phyloP scores from a whole-genome alignment of 2,888 invertebrate genomes.

The Lithosia quadra region DNA sequence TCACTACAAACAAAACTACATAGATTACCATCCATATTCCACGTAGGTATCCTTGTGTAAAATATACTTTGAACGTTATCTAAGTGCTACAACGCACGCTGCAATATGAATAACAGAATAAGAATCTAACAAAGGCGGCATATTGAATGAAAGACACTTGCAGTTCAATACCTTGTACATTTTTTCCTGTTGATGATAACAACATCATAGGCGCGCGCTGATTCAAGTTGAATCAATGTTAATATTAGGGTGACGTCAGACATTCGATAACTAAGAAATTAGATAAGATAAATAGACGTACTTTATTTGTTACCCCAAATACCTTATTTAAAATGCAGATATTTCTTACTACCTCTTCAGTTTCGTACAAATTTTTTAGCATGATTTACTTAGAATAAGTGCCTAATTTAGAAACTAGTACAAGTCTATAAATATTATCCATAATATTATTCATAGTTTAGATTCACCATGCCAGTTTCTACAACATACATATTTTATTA shows the following conservation, averaged over 20 bases:
- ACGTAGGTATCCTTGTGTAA: conserved; percentile 27
- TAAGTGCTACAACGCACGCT: conserved; percentile 20
- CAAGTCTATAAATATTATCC: too few relatives aligned
- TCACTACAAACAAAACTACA: not conserved
- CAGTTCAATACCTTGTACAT: conserved; percentile 42
- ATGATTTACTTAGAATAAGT: not conserved
- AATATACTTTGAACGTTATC: conserved; percentile 33
- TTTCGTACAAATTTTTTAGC: not conserved
- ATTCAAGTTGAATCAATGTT: conserved; percentile 54
- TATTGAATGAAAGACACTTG: conserved; percentile 43
- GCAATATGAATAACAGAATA: conserved; percentile 42
- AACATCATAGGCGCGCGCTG: conserved; percentile 41
- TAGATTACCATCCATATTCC: not conserved
- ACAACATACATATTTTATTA: too few relatives aligned
- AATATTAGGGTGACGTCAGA: conserved; percentile 27
- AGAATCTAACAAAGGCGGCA: conserved; percentile 46
- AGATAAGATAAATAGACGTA: conserved; percentile 1
- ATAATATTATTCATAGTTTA: too few relatives aligned
- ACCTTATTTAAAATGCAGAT: not conserved
- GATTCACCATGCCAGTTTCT: too few relatives aligned
- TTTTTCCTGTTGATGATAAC: conserved; percentile 57
- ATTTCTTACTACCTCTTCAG: not conserved
- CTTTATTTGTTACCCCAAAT: not conserved
- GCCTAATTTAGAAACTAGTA: not conserved
- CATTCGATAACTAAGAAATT: conserved; percentile 9